Base-by-base conservation (phyloP, 2,888 invertebrate species). In the Venusia cambrica region DNA sequence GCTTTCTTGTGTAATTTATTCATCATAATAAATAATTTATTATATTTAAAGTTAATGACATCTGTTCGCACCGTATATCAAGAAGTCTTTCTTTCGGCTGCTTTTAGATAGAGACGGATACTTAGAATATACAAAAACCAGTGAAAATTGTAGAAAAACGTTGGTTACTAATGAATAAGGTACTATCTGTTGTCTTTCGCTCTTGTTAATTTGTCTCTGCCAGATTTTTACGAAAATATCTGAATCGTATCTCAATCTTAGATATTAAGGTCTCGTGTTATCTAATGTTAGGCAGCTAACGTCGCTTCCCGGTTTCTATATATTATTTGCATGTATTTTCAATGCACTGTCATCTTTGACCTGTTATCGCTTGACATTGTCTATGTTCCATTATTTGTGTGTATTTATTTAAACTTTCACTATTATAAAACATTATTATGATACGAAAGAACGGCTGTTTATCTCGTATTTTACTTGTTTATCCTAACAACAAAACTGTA, bases 261-360 rank as follows among this genome's bases (percentile, higher is more conserved):
- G 69, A 55, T 63, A 26, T 26, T 83, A 84, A 81, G 67, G 67
- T 77, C 65, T 76, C 78, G 77, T 81, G 85, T 85, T 85, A 80
- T 73, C 77, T 84, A 84, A 72, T 83, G 66, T 73, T 81, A 84
- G 75, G 71, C 73, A 73, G 73, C 70, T 80, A 72, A 73, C 72
- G 73, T 76, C 69, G 83, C 83, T 83, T 79, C 58, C 66, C 62
- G 77, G 66, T 61, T 61, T 62, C 51, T 58, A 13, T 28, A 26
- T 29, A 38, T 44, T 25, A 24, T 37, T 44, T 41, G 27, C 38
- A 31, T 35, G 12, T 25, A 29, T 27, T 30, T n/a, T 26, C 31
- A 32, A 10, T 56, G 48, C 59, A 59, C 64, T 63, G 65, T 65
- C 71, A 63, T 64, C 62, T 57, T 66, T 54, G 53, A 40, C 49